Percentiles rank a stretch among this genome's conserved stretches.
These are phyloP conservation scores for Morphnarchus princeps DNA, from an alignment of 2,113 vertebrate genomes.

Conservation along the genomic window DNA sequence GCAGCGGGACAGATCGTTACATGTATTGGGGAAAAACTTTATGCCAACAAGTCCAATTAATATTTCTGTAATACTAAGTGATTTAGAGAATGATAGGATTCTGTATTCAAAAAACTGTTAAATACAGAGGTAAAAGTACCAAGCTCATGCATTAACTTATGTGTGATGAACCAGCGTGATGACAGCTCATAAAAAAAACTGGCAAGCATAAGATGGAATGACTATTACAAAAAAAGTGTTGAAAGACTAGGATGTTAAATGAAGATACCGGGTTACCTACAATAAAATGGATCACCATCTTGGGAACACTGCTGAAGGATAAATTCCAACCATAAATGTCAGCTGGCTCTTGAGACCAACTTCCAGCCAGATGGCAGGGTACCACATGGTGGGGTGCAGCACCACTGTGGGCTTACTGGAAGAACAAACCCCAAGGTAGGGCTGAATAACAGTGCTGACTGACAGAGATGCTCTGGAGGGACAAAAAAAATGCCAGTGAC, in stretches of 20 bases:
- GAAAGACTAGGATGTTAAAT: not conserved
- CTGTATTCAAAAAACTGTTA: not conserved
- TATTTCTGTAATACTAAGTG: not conserved
- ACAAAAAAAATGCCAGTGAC: not conserved
- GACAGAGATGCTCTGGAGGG: not conserved
- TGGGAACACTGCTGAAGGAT: not conserved
- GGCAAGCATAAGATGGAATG: not conserved
- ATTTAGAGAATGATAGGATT: not conserved
- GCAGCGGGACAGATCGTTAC: not conserved
- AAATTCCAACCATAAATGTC: not conserved
- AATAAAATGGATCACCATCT: not conserved
- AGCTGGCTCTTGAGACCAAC: not conserved
- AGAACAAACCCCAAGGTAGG: not conserved
- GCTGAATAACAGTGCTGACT: not conserved
- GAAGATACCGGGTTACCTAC: not conserved
- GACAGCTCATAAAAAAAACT: not conserved
- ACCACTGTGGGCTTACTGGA: not conserved
- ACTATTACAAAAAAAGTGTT: not conserved
- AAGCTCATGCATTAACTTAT: not conserved
- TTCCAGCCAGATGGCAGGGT: not conserved
- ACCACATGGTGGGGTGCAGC: not conserved
- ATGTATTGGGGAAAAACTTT: fast-evolving
- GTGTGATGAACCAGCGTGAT: not conserved
- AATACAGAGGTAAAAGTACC: not conserved
- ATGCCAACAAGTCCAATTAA: not conserved